Base-by-base conservation (phyloP, 2,113 vertebrate species). In the Mirza zaza region DNA sequence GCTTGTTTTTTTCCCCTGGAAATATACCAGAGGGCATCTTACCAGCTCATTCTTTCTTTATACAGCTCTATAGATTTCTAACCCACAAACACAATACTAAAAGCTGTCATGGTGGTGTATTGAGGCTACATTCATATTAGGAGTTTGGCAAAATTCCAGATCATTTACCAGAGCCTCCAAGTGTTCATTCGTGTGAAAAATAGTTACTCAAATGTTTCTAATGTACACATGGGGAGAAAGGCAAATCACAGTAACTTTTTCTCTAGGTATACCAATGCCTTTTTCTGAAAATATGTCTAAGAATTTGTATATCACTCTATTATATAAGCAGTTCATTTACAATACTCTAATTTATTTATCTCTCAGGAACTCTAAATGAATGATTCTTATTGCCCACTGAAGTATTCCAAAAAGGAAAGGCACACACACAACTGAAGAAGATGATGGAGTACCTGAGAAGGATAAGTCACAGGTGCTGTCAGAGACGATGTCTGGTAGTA, bases 121-220 rank as follows among this genome's bases (percentile, higher is more conserved):
- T 90, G 91, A 80, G 27, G 23, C 73, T 93, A 55, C 87, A 95
- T 84, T 87, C 84, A 89, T 93, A 95, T 42, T 70, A 91, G 59
- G 76, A 87, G 42, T 86, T 18, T 14, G 90, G 97, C 63, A 92
- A 95, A 91, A 45, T 88, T 96, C 96, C 98, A 98, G 71, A 87
- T 97, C 97, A 98, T 98, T 97, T 98, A 96, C 81, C 75, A 90
- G 0, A 73, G 95, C 90, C 84, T 95, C 77, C 39, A 76, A 96
- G 70, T 55, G 75, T 86, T 97, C 36, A 32, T 45, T 98, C 79
- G 70, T 48, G 52, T 55, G 52, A 90, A 97, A 98, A 97, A 59
- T 70, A 94, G 45, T 89, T 42, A 67, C 63, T 96, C 7, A 8
- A 12, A 90, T 6, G 50, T 27, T 98, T 97, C 95, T 91, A 96